A percentile compares a stretch with the other conserved stretches of the same genome.
Evolutionary conservation across 2,797 vertebrate genomes (phyloP).

Genomic region (Carapus acus): DNA sequence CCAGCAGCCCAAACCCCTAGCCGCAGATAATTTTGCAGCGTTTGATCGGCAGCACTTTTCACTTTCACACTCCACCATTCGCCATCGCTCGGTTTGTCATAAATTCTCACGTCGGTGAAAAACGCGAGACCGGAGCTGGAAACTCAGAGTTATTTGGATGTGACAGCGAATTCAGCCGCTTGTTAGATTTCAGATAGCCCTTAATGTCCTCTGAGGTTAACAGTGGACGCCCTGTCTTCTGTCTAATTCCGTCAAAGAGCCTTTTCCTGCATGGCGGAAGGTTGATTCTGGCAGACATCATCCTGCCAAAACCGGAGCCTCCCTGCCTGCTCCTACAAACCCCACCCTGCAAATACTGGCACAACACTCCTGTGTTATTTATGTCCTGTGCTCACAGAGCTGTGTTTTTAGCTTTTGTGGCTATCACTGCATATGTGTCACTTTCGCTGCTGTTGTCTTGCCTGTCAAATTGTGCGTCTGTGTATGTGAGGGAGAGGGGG

Average conservation of each 20-base stretch:
- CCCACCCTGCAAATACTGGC: slow-evolving; percentile 13
- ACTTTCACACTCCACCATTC: neutral
- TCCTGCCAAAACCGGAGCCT: slow-evolving; percentile 7
- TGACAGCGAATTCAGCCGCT: slow-evolving; percentile 4
- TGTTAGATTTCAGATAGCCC: neutral
- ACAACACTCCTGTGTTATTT: slow-evolving; percentile 5
- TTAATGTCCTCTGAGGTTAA: slow-evolving; percentile 7
- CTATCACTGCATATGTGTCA: slow-evolving; percentile 14
- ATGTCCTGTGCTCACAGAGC: slow-evolving; percentile 1
- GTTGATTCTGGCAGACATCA: slow-evolving; percentile 8
- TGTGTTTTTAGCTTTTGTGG: slow-evolving; percentile 12
- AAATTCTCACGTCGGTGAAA: slow-evolving; percentile 13
- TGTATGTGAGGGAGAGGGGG: slow-evolving; percentile 1
- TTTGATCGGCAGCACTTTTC: neutral
- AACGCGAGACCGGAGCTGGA: neutral
- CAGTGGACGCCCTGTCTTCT: neutral
- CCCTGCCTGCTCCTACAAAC: slow-evolving; percentile 11
- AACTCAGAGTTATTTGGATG: slow-evolving; percentile 4
- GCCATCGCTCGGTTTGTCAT: neutral
- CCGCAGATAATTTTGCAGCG: neutral
- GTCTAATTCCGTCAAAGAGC: neutral
- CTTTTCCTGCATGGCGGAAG: slow-evolving; percentile 4
- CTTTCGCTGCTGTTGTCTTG: neutral
- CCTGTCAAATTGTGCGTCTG: neutral
- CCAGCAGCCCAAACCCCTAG: neutral